Base-by-base conservation (phyloP, 1,140 invertebrate species). In the Cataglyphis hispanica region DNA sequence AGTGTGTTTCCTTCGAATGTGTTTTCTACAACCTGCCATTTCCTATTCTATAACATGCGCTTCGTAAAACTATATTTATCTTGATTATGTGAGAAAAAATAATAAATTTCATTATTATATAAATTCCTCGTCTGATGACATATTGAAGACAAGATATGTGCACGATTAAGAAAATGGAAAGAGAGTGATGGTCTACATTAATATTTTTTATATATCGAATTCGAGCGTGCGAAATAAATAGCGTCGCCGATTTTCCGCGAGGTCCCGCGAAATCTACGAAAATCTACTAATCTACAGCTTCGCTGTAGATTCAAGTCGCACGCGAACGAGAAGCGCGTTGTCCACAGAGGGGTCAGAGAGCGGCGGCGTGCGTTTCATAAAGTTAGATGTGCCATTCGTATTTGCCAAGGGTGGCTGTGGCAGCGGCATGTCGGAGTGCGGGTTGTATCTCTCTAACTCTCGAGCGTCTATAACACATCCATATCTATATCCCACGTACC, bases 401-500 rank as follows among this genome's bases (percentile, higher is more conserved):
- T 91, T 89, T 91, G 85, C 80, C 80, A 87, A 75, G 87, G 84
- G 64, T 77, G 87, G 64, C 64, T 76, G 87, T 56, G 67, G 64
- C 58, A 69, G 89, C 60, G 81, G 86, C 53, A 84, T 43, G 69
- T 84, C 74, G 40, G 61, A 76, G 67, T 77, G 78, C 61, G 81
- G 90, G 86, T 87, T 91, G 91, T 91, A 91, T 91, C 90, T 90
- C 91, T 87, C 91, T 87, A 90, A 90, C 91, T 91, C 89, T 91
- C 89, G 90, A 91, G 87, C 87, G 90, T 85, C 91, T 91, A 91
- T 91, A 90, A 91, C 91, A 91, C 91, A 90, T 93, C 85, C 89
- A 92, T 94, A 94, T 92, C 93, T 94, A 94, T 91, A 92, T 91
- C 90, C 90, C 88, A 93, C 90, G 91, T 93, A 93, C 92, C 91